A percentile compares a stretch with the other conserved stretches of the same genome.
phyloP scores from a whole-genome alignment of 2,113 vertebrate genomes.

The Oryzias melastigma region DNA sequence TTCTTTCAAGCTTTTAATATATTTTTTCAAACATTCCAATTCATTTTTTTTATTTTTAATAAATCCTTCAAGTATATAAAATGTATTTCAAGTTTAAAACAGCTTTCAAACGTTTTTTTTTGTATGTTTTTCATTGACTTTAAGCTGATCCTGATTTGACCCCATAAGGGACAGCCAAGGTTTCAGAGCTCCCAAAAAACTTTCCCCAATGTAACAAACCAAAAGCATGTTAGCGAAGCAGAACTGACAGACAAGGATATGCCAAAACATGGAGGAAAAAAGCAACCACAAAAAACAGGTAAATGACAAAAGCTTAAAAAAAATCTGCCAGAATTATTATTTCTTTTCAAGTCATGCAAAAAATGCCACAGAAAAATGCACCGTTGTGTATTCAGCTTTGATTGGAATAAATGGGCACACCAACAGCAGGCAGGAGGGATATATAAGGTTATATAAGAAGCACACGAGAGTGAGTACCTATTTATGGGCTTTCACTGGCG shows the following conservation, averaged over 20 bases:
- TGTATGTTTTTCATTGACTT: too few relatives aligned
- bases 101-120: too few relatives aligned
- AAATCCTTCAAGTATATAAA: too few relatives aligned
- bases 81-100: too few relatives aligned
- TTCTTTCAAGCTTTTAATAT: too few relatives aligned
- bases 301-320: neutral
- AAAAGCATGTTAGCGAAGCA: conserved; percentile 38
- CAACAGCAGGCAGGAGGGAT: conserved; percentile 30
- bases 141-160: too few relatives aligned
- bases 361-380: conserved; percentile 41
- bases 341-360: conserved; percentile 54
- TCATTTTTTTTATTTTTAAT: too few relatives aligned
- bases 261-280: neutral
- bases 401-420: conserved; percentile 46
- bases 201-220: too few relatives aligned
- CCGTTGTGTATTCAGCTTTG: conserved; percentile 32
- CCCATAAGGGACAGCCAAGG: too few relatives aligned
- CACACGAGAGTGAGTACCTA: conserved; percentile 76
- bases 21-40: too few relatives aligned
- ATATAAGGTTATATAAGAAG: conserved; percentile 19
- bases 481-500: conserved; percentile 77
- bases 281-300: conserved; percentile 5
- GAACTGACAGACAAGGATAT: conserved; percentile 40
- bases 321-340: conserved; percentile 39
- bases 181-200: too few relatives aligned